Base-by-base conservation (phyloP, 92 coral and sea anemone species). In the Parazoanthus swiftii region DNA sequence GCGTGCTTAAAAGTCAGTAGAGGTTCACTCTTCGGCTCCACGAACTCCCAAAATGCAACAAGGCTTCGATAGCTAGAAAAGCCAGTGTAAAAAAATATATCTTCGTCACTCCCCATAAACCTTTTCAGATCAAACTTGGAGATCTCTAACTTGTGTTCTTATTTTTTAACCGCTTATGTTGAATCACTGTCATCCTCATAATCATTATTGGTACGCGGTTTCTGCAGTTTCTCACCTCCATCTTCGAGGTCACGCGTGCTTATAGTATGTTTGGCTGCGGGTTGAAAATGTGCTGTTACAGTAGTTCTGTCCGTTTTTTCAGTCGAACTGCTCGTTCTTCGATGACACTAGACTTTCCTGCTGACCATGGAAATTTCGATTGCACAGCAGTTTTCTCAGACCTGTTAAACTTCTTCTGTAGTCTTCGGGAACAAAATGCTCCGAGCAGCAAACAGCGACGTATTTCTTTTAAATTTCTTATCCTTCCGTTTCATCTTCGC, bases 21-120 rank as follows among this genome's bases (percentile, higher is more conserved):
- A 9, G 70, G 80, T 76, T 86, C 92, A 3, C 29, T 43, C 11
- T 85, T 0, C 3, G 86, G 92, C 50, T 86, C 77, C 14, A 81
- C 74, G 10, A 77, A 90, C 66, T 86, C 76, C 81, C 85, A 90
- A 87, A 81, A 29, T 75, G 90, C 90, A 8, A 90, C 58, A 67
- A 86, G 81, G 23, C 80, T 73, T 21, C 59, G 11, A 46, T 90
- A 90, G 73, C 46, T 73, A 74, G 51, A 79, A 80, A 86, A 90
- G 23, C 80, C 89, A n/a, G 86, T 77, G 38, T 90, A 71, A 37
- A 89, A 78, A 39, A 65, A 48, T 7, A 77, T 90, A 70, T 81
- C 90, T 15, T 81, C 85, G 11, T 86, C 82, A 76, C 73, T 86
- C 83, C 33, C 54, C 42, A 63, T 39, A 76, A 86, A 54, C 46